A percentile compares a stretch with the other conserved stretches of the same genome.
phyloP scores from a whole-genome alignment of 1,140 invertebrate genomes.

The Euura saliciscinereae region DNA sequence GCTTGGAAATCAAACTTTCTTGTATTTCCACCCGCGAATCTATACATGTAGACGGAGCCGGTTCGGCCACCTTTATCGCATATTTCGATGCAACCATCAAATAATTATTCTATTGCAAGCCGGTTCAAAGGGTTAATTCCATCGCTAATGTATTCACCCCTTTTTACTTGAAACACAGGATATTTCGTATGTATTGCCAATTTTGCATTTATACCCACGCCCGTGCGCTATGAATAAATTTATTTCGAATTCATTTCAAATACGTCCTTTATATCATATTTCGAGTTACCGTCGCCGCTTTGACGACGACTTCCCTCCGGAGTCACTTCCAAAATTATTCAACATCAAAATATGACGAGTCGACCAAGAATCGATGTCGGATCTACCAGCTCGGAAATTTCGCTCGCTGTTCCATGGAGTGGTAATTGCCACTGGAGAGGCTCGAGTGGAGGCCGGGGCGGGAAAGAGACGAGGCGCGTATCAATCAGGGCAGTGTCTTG shows the following conservation, averaged over 20 bases:
- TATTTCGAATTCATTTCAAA: conserved; percentile 37
- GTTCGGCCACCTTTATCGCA: background rate
- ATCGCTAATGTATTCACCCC: conserved; percentile 60
- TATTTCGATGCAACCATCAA: conserved; percentile 5
- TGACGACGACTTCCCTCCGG: background rate
- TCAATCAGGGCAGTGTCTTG: conserved; percentile 49
- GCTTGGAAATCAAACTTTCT: too few species aligned
- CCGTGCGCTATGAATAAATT: conserved; percentile 37
- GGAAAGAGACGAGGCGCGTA: conserved; percentile 29
- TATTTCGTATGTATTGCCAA: conserved; percentile 62
- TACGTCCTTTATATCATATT: conserved; percentile 13
- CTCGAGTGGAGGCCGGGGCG: conserved; percentile 29
- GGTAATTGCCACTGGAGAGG: conserved; percentile 21
- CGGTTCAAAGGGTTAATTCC: conserved; percentile 60
- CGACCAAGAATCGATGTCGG: too few species aligned
- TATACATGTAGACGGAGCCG: background rate
- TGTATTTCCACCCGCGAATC: too few species aligned
- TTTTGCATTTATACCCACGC: conserved; percentile 57
- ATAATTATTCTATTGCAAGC: conserved; percentile 55
- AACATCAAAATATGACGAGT: too few species aligned
- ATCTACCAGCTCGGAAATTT: background rate
- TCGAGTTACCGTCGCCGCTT: background rate
- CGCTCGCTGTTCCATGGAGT: background rate
- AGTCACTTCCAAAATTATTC: background rate
- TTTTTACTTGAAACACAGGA: conserved; percentile 59